Evolutionary conservation across 35 echinoderm and acorn worm species (phyloP).

Genomic region (Amphiura filiformis): DNA sequence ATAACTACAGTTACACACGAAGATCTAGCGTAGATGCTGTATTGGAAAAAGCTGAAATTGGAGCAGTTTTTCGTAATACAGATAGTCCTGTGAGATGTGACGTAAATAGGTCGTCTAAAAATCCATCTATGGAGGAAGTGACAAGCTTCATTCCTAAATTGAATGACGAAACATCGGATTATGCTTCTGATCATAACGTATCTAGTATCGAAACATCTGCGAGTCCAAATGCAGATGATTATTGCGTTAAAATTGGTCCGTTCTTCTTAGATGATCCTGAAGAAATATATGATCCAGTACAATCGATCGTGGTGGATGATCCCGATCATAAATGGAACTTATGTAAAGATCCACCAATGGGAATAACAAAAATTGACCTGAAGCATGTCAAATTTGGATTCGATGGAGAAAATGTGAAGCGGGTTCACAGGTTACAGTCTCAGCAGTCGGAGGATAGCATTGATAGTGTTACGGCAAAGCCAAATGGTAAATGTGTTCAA

Average conservation of each 20-base stretch:
- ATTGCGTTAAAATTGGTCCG: conserved; percentile 44
- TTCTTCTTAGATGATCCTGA: conserved; percentile 42
- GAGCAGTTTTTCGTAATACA: not conserved
- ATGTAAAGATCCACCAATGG: conserved; percentile 17
- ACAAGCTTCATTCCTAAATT: not conserved
- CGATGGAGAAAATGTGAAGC: not conserved
- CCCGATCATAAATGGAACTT: not conserved
- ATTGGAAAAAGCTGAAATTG: not conserved
- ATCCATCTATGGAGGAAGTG: not conserved
- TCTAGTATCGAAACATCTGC: not conserved
- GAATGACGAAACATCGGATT: not conserved
- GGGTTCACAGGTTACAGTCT: not conserved
- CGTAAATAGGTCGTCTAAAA: not conserved
- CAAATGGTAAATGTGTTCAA: not conserved
- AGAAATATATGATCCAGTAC: not conserved
- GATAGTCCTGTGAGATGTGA: not conserved
- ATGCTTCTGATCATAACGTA: not conserved
- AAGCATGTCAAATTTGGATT: conserved; percentile 3
- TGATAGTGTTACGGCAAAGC: not conserved
- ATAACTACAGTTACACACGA: not conserved
- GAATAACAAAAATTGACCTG: conserved; percentile 5
- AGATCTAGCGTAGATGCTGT: not conserved
- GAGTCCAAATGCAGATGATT: not conserved
- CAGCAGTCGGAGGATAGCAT: not conserved
- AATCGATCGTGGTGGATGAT: not conserved